These are phyloP conservation scores for Leucophenga montana DNA, from an alignment of 2,888 invertebrate genomes.

Conservation along the genomic window DNA sequence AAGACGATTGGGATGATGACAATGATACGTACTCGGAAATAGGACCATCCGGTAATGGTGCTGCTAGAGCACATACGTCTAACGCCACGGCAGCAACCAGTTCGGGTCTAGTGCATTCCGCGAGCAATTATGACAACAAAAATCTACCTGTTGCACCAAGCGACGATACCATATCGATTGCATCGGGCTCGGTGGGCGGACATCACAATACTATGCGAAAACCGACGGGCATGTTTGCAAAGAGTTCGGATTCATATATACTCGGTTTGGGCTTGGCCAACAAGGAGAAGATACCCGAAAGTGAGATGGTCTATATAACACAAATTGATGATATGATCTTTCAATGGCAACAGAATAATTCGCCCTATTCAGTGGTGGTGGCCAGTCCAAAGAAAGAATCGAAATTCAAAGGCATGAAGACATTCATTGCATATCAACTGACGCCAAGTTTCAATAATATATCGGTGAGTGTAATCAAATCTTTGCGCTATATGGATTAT, in stretches of 20 bases:
- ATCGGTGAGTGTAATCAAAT: slow-evolving; percentile 78
- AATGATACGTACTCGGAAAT: slow-evolving; percentile 86
- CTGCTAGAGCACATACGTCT: neutral
- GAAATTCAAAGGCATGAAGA: slow-evolving; percentile 97
- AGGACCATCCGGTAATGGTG: slow-evolving; percentile 74
- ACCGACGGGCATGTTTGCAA: slow-evolving; percentile 91
- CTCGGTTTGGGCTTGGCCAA: slow-evolving; percentile 79
- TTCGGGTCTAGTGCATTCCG: slow-evolving; percentile 57
- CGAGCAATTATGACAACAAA: slow-evolving; percentile 69
- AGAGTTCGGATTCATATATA: slow-evolving; percentile 92
- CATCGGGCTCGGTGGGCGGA: slow-evolving; percentile 49
- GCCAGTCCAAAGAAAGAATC: slow-evolving; percentile 97
- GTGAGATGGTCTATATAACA: slow-evolving; percentile 82
- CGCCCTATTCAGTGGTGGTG: slow-evolving; percentile 88
- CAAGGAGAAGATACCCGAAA: slow-evolving; percentile 80
- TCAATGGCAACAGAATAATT: slow-evolving; percentile 83
- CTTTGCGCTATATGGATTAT: neutral
- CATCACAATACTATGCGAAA: slow-evolving; percentile 74
- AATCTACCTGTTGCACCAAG: slow-evolving; percentile 70
- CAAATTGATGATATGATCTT: slow-evolving; percentile 84
- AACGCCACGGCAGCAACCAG: slow-evolving; percentile 34
- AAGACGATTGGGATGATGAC: slow-evolving; percentile 88
- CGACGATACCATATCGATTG: slow-evolving; percentile 75
- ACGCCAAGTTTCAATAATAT: slow-evolving; percentile 96
- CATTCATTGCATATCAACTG: slow-evolving; percentile 96